Percentiles rank a stretch among this genome's conserved stretches.
phyloP scores from a whole-genome alignment of 2,888 invertebrate genomes.

The Microplitis manilae region DNA sequence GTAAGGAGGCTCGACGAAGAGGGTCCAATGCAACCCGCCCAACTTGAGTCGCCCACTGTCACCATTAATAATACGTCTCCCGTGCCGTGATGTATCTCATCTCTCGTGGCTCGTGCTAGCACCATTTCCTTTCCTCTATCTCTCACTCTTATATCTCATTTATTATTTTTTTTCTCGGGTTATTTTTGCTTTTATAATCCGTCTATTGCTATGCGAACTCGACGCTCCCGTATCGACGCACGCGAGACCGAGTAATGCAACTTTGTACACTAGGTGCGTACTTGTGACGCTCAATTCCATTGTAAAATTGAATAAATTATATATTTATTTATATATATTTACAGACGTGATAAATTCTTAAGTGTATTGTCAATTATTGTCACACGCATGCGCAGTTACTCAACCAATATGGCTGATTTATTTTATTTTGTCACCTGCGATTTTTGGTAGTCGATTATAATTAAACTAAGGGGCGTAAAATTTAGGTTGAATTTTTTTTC shows the following conservation, averaged over 20 bases:
- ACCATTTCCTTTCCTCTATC: constrained; percentile 44
- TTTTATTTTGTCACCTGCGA: too few relatives aligned
- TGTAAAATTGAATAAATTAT: too few relatives aligned
- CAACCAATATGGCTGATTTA: too few relatives aligned
- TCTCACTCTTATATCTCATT: constrained; percentile 17
- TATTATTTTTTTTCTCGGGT: constrained; percentile 46
- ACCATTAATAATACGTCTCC: constrained; percentile 72
- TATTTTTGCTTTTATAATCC: constrained; percentile 13
- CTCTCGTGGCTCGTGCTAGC: constrained; percentile 56
- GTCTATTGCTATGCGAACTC: constrained; percentile 1
- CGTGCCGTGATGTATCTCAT: constrained; percentile 71
- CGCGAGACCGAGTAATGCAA: neutral
- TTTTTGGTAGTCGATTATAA: too few relatives aligned
- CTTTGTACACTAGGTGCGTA: neutral
- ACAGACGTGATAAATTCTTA: too few relatives aligned
- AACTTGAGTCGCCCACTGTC: constrained; percentile 71
- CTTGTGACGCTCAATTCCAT: neutral
- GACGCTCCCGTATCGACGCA: constrained; percentile 10
- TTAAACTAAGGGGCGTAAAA: too few relatives aligned
- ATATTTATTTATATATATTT: too few relatives aligned
- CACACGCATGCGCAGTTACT: too few relatives aligned
- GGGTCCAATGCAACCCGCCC: constrained; percentile 67
- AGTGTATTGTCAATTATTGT: too few relatives aligned
- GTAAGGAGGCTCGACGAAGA: constrained; percentile 51
- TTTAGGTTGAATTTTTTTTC: too few relatives aligned